Evolutionary conservation across 2,797 vertebrate genomes (phyloP), one percentile per base, ranked within the genome.

Genomic region (Orestias chungarensis): DNA sequence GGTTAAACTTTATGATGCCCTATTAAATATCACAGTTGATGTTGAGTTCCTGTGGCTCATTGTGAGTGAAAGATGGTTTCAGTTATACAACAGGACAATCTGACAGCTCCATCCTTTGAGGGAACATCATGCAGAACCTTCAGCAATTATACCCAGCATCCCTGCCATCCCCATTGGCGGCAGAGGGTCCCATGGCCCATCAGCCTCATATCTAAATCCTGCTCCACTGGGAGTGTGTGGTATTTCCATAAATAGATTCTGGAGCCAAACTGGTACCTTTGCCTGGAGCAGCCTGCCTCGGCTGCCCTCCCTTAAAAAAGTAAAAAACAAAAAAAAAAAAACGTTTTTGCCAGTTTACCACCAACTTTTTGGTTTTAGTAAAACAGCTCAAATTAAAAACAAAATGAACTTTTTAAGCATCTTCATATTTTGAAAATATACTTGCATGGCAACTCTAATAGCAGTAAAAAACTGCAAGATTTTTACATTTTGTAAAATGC

Each of bases 211-310:
- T 61, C 80, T 59, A 78, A 79, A 84, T 69, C 68, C 75, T 8
- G 2, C 2, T 61, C 88, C 64, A 65, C 82, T 80, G 87, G 76
- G 85, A 88, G 1, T 0, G 2, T 1, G 20, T 88, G 87, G 81
- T 83, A 91, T 91, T 92, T 92, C 86, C 86, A 83, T 87, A 84
- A 86, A 84, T 86, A 89, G 87, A 83, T 50, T 81, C 71, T 82
- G 81, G 73, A 83, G 68, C 75, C 67, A 81, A 87, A 77, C 49
- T 62, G 61, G 71, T 68, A 80, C 49, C 79, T 79, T 82, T 1
- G 79, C 85, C 89, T 82, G 75, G 65, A 83, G 89, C 82, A 61
- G 52, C 40, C 68, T 69, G 64, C 76, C 72, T 75, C 31, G 46
- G 52, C 52, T 49, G 64, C 25, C n/a, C 43, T 18, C 29, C 35